phyloP scores from a whole-genome alignment of 2,888 invertebrate species.

The Periphyllus acericola region DNA sequence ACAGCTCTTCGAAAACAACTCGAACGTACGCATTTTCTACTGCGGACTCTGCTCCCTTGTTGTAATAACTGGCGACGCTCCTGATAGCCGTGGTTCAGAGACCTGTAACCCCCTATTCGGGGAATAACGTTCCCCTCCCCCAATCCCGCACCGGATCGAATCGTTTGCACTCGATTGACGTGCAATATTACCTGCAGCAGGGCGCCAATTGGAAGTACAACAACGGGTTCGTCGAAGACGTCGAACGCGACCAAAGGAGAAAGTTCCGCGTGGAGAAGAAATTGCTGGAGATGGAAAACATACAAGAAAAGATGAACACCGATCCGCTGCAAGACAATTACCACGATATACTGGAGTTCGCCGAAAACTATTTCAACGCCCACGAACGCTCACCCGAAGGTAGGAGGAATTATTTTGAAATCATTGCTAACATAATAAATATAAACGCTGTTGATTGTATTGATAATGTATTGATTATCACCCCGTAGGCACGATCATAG shows the following conservation, averaged over 20 bases:
- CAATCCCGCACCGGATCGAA: too few relatives aligned
- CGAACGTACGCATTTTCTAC: neutral
- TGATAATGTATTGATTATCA: neutral
- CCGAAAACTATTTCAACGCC: slow-evolving; percentile 91
- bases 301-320: slow-evolving; percentile 69
- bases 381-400: slow-evolving; percentile 88
- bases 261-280: slow-evolving; percentile 88
- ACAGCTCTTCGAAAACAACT: neutral
- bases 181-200: neutral
- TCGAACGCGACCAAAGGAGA: slow-evolving; percentile 81
- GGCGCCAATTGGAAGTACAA: slow-evolving; percentile 35
- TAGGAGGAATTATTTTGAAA: slow-evolving; percentile 64
- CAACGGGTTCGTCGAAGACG: slow-evolving; percentile 54
- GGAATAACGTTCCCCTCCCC: too few relatives aligned
- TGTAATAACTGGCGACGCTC: too few relatives aligned
- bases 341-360: slow-evolving; percentile 90
- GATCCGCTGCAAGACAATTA: slow-evolving; percentile 72
- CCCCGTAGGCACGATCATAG: slow-evolving; percentile 76
- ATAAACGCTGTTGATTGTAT: too few relatives aligned
- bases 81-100: too few relatives aligned
- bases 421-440: neutral
- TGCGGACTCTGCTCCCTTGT: too few relatives aligned
- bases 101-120: too few relatives aligned
- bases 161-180: too few relatives aligned
- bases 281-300: slow-evolving; percentile 79